These are phyloP conservation scores for Drosophila parvula DNA, from an alignment of 1,140 invertebrate species.

Conservation along the genomic window DNA sequence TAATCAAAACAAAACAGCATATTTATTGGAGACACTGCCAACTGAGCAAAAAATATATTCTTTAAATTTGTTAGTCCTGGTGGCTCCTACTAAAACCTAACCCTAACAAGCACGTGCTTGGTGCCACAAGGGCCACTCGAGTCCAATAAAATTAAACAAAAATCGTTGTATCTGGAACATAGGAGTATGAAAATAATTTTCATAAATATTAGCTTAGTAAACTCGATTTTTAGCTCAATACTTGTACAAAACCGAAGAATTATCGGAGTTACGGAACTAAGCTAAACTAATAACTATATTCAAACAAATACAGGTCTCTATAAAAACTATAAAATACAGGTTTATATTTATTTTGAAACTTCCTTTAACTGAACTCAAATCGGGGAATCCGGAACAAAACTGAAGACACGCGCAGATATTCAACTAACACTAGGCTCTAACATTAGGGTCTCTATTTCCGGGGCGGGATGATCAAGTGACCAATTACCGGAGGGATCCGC, in stretches of 20 bases:
- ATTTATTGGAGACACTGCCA: neutral
- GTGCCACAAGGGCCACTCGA: no score
- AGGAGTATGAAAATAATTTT: no score
- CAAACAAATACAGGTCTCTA: neutral
- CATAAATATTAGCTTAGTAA: no score
- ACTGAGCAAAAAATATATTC: no score
- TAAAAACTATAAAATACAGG: neutral
- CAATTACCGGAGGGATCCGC: slow-evolving; percentile 7
- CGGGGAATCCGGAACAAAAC: slow-evolving; percentile 12
- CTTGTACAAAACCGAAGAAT: neutral
- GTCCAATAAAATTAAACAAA: no score
- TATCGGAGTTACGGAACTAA: neutral
- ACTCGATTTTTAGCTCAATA: neutral
- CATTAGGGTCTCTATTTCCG: slow-evolving; percentile 32
- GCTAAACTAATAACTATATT: neutral
- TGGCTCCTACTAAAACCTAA: no score
- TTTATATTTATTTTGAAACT: neutral
- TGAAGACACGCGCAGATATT: slow-evolving; percentile 45
- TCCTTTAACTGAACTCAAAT: neutral
- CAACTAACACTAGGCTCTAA: slow-evolving; percentile 68
- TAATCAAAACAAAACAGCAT: neutral
- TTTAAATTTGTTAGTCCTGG: no score
- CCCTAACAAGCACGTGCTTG: no score
- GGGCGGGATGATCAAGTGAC: slow-evolving; percentile 20
- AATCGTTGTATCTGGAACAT: no score